Percentiles rank a stretch among this genome's conserved stretches.
phyloP scores from a whole-genome alignment of 2,888 invertebrate genomes.

The Drosophila anceps region DNA sequence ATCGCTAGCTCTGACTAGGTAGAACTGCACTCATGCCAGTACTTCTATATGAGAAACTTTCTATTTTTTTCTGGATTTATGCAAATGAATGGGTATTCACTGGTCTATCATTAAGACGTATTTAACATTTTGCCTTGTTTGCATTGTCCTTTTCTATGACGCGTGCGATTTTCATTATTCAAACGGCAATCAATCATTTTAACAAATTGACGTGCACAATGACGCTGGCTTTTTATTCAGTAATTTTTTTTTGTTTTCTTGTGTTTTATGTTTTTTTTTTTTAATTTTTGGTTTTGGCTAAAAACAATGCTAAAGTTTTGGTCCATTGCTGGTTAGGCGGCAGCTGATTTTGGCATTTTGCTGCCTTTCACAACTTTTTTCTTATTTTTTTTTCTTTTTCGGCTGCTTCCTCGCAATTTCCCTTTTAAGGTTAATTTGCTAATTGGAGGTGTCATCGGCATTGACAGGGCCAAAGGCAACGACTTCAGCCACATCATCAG shows the following conservation, averaged over 20 bases:
- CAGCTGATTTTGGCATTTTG: constrained; percentile 79
- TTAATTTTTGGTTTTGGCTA: constrained; percentile 42
- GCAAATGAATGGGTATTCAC: constrained; percentile 26
- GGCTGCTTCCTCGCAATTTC: constrained; percentile 44
- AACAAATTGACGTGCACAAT: constrained; percentile 80
- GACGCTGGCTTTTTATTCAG: constrained; percentile 66
- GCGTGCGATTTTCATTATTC: constrained; percentile 76
- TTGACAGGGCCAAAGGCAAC: constrained; percentile 39
- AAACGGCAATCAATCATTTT: constrained; percentile 80
- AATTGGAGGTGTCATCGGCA: constrained; percentile 79
- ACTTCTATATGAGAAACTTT: not conserved
- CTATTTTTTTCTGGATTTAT: not conserved
- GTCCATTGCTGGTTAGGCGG: constrained; percentile 42
- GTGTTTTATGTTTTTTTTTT: constrained; percentile 19
- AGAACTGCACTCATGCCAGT: not conserved
- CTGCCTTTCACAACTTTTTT: constrained; percentile 34
- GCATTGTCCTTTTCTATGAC: constrained; percentile 67
- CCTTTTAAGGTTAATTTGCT: constrained; percentile 75
- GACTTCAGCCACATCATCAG: constrained; percentile 63
- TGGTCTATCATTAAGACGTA: constrained; percentile 24
- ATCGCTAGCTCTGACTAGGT: not conserved
- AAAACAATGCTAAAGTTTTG: constrained; percentile 73
- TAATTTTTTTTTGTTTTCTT: constrained; percentile 19
- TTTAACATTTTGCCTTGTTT: constrained; percentile 35
- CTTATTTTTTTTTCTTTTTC: not conserved